These are phyloP conservation scores for Cydia strobilella DNA, from an alignment of 1,140 invertebrate species.

Conservation along the genomic window DNA sequence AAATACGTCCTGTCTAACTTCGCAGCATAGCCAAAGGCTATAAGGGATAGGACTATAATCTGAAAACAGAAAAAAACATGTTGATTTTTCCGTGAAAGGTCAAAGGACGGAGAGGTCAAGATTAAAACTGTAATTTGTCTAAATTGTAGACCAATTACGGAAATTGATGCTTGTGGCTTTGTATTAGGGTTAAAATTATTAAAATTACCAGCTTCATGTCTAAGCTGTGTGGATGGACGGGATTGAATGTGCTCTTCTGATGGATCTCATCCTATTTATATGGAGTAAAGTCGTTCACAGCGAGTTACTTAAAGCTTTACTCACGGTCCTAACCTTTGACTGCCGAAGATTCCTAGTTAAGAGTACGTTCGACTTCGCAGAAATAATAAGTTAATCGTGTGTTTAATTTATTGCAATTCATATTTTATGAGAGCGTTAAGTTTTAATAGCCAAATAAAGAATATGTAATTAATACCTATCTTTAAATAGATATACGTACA, in stretches of 20 bases:
- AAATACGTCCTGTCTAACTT: conserved; percentile 83
- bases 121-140: background rate
- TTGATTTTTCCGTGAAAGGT: conserved; percentile 29
- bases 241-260: conserved; percentile 55
- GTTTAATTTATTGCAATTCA: background rate
- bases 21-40: conserved; percentile 70
- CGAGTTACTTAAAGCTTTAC: conserved; percentile 55
- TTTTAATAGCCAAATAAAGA: background rate
- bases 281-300: conserved; percentile 70
- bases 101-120: conserved; percentile 23
- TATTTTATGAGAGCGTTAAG: background rate
- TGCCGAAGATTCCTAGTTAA: conserved; percentile 52
- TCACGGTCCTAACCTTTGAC: conserved; percentile 75
- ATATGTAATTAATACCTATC: no score
- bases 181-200: conserved; percentile 32
- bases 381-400: no score
- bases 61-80: conserved; percentile 53
- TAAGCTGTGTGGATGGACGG: conserved; percentile 58
- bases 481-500: no score
- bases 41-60: conserved; percentile 64
- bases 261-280: conserved; percentile 69
- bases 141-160: conserved; percentile 15
- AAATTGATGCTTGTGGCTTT: background rate
- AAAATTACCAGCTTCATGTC: conserved; percentile 72
- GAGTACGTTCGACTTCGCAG: background rate